Evolutionary conservation across 2,113 vertebrate species (phyloP), one percentile per base, ranked within the genome.

Genomic region (Perca schrenkii): DNA sequence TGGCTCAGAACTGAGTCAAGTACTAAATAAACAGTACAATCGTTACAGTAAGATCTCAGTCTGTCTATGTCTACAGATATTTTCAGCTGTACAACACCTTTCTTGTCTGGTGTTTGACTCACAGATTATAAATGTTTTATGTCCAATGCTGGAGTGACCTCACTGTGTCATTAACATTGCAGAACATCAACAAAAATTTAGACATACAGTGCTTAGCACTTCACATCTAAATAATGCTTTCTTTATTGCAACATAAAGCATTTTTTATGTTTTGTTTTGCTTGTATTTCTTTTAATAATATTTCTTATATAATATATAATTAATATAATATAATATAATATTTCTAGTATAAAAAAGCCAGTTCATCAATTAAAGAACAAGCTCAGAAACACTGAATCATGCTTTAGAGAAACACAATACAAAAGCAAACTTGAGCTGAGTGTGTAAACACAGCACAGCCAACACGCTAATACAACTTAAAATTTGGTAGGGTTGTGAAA

Each of bases 121-220:
- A 31, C 63, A 47, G 11, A 54, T 58, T 28, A 86, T 89, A 56
- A 91, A 91, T 91, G 82, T 87, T 93, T 90, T 52, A 90, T 88
- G 54, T 56, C 69, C 60, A 76, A 63, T 22, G 52, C 54, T 80
- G 67, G 21, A 46, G 83, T 80, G 86, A 91, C 89, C 77, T 77
- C 67, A 84, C 60, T 76, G 46, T 80, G 74, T 80, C 68, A 86
- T 92, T 87, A 86, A 72, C 63, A 86, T 47, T 85, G 79, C 68
- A 62, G 65, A 81, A 49, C 15, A 70, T 43, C 16, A 36, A 13
- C 21, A 68, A 52, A 60, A 87, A 50, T 63, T 14, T 4, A 15
- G 43, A 80, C n/a, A 31, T 57, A 86, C 40, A 57, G 82, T 34
- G 70, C 40, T 47, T 62, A 43, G 79, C 34, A 63, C 53, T 75